Percentiles rank a stretch among this genome's conserved stretches.
Evolutionary conservation across 2,888 invertebrate genomes (phyloP).

Genomic region (Drosophila mettleri): DNA sequence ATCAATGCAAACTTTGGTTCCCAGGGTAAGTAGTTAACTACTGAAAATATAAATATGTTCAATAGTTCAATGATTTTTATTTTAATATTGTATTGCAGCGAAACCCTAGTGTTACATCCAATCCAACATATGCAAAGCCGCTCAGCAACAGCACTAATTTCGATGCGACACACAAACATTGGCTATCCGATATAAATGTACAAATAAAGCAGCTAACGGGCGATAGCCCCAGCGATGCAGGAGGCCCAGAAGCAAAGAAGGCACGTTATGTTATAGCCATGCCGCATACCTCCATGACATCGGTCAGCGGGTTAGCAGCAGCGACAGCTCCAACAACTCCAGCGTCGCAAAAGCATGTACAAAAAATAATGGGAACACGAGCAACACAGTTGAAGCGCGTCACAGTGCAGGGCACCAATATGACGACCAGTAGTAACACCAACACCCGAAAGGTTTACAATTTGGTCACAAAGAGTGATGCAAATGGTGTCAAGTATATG

Average conservation of each 20-base stretch:
- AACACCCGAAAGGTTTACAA: slow-evolving; percentile 53
- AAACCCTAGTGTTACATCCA: slow-evolving; percentile 8
- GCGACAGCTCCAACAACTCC: slow-evolving; percentile 35
- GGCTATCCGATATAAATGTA: slow-evolving; percentile 79
- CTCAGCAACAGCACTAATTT: slow-evolving; percentile 18
- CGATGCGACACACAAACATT: slow-evolving; percentile 68
- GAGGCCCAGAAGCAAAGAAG: slow-evolving; percentile 66
- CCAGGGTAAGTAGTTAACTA: slow-evolving; percentile 50
- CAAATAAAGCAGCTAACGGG: slow-evolving; percentile 71
- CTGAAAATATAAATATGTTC: not conserved
- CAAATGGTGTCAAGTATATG: slow-evolving; percentile 62
- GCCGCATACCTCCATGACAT: slow-evolving; percentile 42
- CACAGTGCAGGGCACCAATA: slow-evolving; percentile 38
- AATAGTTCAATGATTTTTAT: not conserved
- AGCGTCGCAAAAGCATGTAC: slow-evolving; percentile 33
- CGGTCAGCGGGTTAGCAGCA: slow-evolving; percentile 1
- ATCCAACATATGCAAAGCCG: slow-evolving; percentile 16
- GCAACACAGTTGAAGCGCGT: slow-evolving; percentile 47
- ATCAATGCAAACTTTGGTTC: slow-evolving; percentile 64
- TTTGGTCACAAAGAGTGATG: slow-evolving; percentile 50
- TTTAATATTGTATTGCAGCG: slow-evolving; percentile 4
- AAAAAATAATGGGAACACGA: slow-evolving; percentile 23
- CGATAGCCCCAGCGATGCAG: slow-evolving; percentile 41
- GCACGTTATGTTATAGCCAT: slow-evolving; percentile 76
- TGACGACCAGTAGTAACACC: slow-evolving; percentile 15